Evolutionary conservation across 2,888 invertebrate genomes (phyloP).

Genomic region (Caenorhabditis virilis): DNA sequence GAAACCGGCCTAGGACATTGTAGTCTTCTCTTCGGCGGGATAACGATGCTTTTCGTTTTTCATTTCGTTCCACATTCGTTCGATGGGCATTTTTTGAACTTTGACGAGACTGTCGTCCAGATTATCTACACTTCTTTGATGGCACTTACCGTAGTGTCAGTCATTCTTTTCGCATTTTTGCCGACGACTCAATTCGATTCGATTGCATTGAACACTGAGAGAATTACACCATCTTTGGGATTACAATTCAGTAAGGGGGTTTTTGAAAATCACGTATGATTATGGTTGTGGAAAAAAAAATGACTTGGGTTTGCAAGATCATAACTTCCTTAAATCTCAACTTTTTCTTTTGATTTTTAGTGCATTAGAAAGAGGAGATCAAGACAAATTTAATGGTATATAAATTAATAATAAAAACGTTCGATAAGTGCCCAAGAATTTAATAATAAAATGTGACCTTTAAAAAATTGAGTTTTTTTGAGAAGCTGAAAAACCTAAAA

Average conservation of each 20-base stretch:
- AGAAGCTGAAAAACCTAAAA: no score
- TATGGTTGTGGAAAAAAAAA: no score
- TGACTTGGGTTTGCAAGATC: no score
- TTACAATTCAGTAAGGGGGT: conserved; percentile 27
- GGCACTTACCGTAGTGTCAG: conserved; percentile 22
- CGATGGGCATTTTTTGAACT: conserved; percentile 32
- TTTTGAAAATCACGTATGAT: no score
- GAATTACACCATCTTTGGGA: conserved; percentile 16
- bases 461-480: no score
- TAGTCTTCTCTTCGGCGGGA: conserved; percentile 31
- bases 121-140: conserved; percentile 38
- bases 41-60: conserved; percentile 33
- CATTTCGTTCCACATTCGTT: conserved; percentile 32
- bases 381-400: no score
- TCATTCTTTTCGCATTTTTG: conserved; percentile 28
- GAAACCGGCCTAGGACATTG: conserved; percentile 40
- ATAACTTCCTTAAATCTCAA: no score
- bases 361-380: no score
- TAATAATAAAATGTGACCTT: no score
- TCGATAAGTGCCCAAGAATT: no score
- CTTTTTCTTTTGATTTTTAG: no score
- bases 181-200: conserved; percentile 43
- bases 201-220: conserved; percentile 23
- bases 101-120: conserved; percentile 30
- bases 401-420: no score